Percentiles rank a stretch among this genome's conserved stretches.
Conservation (phyloP, 2,888 invertebrate genomes). For the Chaetogeoica ovagalla region DNA sequence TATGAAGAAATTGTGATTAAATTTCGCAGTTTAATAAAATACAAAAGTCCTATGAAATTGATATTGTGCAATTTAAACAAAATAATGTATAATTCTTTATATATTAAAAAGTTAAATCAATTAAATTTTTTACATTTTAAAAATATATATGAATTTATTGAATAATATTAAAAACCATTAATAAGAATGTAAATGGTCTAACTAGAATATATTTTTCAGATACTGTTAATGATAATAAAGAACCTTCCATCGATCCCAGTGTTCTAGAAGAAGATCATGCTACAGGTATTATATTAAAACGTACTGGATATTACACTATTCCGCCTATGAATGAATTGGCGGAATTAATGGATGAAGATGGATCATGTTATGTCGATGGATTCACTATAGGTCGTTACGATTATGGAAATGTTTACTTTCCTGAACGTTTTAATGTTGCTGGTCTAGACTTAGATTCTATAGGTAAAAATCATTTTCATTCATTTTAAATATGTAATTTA, state of each 20-base stretch:
- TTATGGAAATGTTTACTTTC: slow-evolving; percentile 87
- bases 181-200: no score
- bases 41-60: no score
- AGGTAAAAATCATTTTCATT: slow-evolving; percentile 62
- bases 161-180: no score
- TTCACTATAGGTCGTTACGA: slow-evolving; percentile 86
- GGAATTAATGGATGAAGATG: slow-evolving; percentile 72
- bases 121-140: no score
- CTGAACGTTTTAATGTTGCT: slow-evolving; percentile 80
- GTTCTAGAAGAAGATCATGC: slow-evolving; percentile 64
- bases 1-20: no score
- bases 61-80: no score
- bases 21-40: no score
- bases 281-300: slow-evolving; percentile 74
- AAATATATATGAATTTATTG: no score
- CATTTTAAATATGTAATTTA: background rate
- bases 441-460: slow-evolving; percentile 84
- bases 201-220: slow-evolving; percentile 4
- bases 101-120: no score
- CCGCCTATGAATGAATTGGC: slow-evolving; percentile 81
- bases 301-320: slow-evolving; percentile 88
- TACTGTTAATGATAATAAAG: slow-evolving; percentile 24
- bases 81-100: no score
- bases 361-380: slow-evolving; percentile 80
- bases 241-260: slow-evolving; percentile 33